phyloP scores from a whole-genome alignment of 2,113 vertebrate species.

The Nannospalax galili region DNA sequence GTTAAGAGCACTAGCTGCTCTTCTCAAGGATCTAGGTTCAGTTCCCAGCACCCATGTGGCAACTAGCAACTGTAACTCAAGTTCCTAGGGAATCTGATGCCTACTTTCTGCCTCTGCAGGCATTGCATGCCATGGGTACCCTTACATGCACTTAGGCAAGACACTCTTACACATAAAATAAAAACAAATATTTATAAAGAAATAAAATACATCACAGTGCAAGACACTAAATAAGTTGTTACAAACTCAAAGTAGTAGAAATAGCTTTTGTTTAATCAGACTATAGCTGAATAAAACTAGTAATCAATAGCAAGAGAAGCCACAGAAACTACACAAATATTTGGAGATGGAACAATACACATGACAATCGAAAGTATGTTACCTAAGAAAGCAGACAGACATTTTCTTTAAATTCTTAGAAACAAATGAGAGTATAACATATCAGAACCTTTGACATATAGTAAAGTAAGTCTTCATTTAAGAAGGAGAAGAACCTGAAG shows the following conservation, averaged over 20 bases:
- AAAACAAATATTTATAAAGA: too few species aligned
- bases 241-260: neutral
- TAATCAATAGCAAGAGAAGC: neutral
- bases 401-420: neutral
- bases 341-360: neutral
- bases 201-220: neutral
- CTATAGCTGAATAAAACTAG: neutral
- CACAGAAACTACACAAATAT: neutral
- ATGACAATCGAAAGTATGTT: neutral
- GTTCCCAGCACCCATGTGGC: too few species aligned
- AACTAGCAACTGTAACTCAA: too few species aligned
- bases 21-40: too few species aligned
- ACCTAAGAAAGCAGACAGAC: neutral
- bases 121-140: too few species aligned
- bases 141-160: too few species aligned
- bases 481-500: neutral
- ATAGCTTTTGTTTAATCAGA: neutral
- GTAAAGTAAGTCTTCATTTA: neutral
- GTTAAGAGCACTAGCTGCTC: too few species aligned
- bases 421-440: neutral
- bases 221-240: neutral
- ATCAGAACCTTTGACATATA: neutral
- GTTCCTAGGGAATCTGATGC: too few species aligned
- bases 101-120: too few species aligned
- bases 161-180: too few species aligned